These are phyloP conservation scores for Eristalinus aeneus DNA, from an alignment of 2,888 invertebrate genomes.

Conservation along the genomic window DNA sequence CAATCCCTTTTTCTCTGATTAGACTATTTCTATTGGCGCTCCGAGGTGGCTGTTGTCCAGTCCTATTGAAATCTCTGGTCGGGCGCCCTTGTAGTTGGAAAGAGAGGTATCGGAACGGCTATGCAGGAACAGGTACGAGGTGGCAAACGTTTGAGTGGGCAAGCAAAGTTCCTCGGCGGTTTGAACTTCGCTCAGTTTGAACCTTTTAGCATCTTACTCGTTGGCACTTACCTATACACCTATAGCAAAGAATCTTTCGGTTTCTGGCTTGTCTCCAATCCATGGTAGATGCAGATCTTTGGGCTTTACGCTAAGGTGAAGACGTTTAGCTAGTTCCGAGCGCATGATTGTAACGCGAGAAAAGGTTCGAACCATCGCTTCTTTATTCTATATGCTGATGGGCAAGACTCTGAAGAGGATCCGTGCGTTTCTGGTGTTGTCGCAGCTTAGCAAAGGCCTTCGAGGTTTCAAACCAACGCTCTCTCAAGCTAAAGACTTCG, in stretches of 20 bases:
- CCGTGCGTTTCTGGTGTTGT: neutral
- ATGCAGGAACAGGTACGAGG: neutral
- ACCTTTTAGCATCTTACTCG: neutral
- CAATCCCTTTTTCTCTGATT: slow-evolving; percentile 11
- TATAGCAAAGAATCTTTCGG: neutral
- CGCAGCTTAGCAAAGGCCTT: neutral
- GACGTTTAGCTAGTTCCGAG: neutral
- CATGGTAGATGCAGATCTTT: neutral
- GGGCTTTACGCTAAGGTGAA: neutral
- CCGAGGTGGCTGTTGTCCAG: slow-evolving; percentile 32
- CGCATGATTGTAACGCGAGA: neutral
- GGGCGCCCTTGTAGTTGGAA: slow-evolving; percentile 10
- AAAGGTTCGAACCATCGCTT: neutral
- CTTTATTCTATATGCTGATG: neutral
- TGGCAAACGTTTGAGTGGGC: neutral
- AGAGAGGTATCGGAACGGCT: slow-evolving; percentile 2
- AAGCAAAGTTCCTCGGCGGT: neutral
- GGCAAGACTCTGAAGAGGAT: neutral
- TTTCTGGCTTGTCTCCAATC: neutral
- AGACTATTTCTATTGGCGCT: no score
- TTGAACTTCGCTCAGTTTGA: neutral
- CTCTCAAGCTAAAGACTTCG: neutral
- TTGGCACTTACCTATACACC: neutral
- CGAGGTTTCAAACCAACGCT: neutral
- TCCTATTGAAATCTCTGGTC: slow-evolving; percentile 38